Evolutionary conservation across 2,113 vertebrate species (phyloP), one percentile per base, ranked within the genome.

Genomic region (Sturnira hondurensis): DNA sequence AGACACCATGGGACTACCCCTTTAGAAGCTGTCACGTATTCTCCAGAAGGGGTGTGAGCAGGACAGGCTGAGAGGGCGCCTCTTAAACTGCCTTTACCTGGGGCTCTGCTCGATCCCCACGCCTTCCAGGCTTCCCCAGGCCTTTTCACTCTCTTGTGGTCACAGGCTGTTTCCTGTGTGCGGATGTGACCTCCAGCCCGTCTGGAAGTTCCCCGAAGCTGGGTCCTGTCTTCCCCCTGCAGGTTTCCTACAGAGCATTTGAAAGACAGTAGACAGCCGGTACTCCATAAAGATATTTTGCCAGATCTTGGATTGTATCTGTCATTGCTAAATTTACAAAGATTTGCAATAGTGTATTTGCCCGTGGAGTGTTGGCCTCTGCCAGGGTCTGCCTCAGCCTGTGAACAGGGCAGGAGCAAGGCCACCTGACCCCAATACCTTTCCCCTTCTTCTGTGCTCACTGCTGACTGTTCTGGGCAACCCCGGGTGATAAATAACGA

Each of bases 1-100:
- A 38, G 24, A 0, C 1, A 0, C n/a, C 41, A 14, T 2, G 33
- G 74, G 13, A 17, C 17, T n/a, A 0, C 43, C 43, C 2, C 7
- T 68, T 26, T 19, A 33, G 77, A 50, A 84, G 13, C 43, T 41
- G 41, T 47, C 50, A 31, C 5, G 1, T 12, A 38, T 14, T 86
- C 50, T 45, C 24, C 2, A 77, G 56, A 22, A 85, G 43, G 12
- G 17, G 19, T 11, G 7, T 28, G 6, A 38, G 80, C 82, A 56
- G 89, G 76, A 45, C 63, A 78, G 52, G 54, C 14, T 2, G 22
- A 17, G 12, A 43, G 20, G 1, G 3, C 24, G 15, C 28, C 41
- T 36, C 19, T 3, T 10, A 16, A 8, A 16, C 3, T 2, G 19
- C 63, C 31, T 45, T n/a, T 24, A 24, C 67, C 5, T 52, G 16